phyloP scores from a whole-genome alignment of 2,888 invertebrate genomes.

The Drosophila mayaguana region DNA sequence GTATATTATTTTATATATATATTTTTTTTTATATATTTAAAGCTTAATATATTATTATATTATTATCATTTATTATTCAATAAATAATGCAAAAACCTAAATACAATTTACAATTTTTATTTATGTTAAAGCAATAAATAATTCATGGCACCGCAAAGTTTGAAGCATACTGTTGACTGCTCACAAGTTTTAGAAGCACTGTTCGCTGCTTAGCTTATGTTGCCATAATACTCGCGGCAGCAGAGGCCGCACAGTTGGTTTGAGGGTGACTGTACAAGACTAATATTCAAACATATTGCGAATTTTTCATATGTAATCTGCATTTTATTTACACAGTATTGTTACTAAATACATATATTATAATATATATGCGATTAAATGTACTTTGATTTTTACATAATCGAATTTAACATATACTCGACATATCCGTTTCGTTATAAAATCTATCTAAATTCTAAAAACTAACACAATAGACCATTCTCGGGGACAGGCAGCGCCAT shows the following conservation, averaged over 20 bases:
- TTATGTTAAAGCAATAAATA: not conserved
- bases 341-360: not conserved
- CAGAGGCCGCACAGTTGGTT: not conserved
- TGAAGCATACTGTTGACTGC: not conserved
- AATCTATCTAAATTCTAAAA: constrained; percentile 20
- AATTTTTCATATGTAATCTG: not conserved
- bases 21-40: no score
- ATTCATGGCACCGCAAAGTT: not conserved
- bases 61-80: no score
- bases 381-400: constrained; percentile 8
- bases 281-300: not conserved
- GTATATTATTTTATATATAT: no score
- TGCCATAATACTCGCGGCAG: constrained; percentile 18
- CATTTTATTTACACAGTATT: constrained; percentile 42
- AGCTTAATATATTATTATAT: no score
- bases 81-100: no score
- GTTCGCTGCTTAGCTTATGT: not conserved
- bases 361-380: not conserved
- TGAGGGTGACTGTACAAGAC: constrained; percentile 18
- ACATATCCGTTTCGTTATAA: constrained; percentile 16
- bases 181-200: constrained; percentile 1
- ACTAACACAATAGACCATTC: not conserved
- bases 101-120: no score
- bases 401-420: constrained; percentile 1
- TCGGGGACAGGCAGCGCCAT: constrained; percentile 2